Conservation (phyloP, 2,888 invertebrate species). For the Zele albiditarsus region DNA sequence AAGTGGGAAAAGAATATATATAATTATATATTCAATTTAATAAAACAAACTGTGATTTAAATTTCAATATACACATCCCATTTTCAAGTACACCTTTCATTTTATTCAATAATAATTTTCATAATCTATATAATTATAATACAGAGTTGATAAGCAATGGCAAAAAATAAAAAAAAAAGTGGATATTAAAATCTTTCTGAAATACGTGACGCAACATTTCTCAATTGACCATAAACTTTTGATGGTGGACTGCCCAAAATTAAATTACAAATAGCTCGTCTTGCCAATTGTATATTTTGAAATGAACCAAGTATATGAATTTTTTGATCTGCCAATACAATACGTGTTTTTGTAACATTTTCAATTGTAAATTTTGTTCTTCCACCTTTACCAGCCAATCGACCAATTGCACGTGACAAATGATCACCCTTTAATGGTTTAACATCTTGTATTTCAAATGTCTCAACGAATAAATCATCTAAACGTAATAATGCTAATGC, state of each 20-base stretch:
- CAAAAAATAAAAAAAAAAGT: constrained; percentile 38
- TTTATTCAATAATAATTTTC: constrained; percentile 43
- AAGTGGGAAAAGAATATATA: too few species aligned
- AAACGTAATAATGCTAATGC: constrained; percentile 93
- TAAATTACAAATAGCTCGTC: constrained; percentile 95
- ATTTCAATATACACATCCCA: neutral
- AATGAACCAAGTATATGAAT: constrained; percentile 98
- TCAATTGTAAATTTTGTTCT: constrained; percentile 98
- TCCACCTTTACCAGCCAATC: constrained; percentile 97
- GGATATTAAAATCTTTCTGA: constrained; percentile 85
- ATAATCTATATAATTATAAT: constrained; percentile 36
- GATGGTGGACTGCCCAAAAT: constrained; percentile 98
- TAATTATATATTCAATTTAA: too few species aligned
- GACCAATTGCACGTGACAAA: constrained; percentile 95
- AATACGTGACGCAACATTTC: constrained; percentile 88
- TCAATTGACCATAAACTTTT: constrained; percentile 96
- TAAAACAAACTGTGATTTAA: neutral
- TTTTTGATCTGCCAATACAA: constrained; percentile 96
- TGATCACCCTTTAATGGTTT: constrained; percentile 97
- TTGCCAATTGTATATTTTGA: constrained; percentile 95
- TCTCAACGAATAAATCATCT: constrained; percentile 97
- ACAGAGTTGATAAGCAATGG: too few species aligned
- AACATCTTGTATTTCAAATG: constrained; percentile 97
- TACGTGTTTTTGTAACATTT: constrained; percentile 98
- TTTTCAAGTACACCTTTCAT: constrained; percentile 35